Evolutionary conservation across 2,797 vertebrate species (phyloP).

Genomic region (Sylvilagus floridanus): DNA sequence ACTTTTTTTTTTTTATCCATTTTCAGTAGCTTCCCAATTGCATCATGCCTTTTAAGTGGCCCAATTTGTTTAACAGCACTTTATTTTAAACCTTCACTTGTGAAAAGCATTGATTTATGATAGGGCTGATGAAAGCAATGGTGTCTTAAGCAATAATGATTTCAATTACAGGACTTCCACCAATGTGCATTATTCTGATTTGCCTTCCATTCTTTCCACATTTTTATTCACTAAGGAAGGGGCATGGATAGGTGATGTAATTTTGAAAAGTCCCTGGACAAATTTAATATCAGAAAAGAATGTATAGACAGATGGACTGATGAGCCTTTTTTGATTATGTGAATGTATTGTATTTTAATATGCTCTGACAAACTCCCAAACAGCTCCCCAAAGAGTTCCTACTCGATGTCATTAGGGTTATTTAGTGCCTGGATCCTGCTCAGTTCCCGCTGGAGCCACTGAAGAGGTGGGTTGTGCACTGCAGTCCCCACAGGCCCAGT

Average conservation of each 20-base stretch:
- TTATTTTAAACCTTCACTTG: constrained; percentile 79
- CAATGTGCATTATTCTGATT: constrained; percentile 75
- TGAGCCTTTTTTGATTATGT: constrained; percentile 71
- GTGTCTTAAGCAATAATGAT: constrained; percentile 80
- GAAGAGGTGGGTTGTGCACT: constrained; percentile 47
- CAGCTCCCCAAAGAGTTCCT: constrained; percentile 71
- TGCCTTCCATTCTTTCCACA: constrained; percentile 67
- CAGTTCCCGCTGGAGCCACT: constrained; percentile 66
- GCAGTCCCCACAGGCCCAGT: constrained; percentile 47
- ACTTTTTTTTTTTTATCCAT: constrained; percentile 75
- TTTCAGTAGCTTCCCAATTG: constrained; percentile 73
- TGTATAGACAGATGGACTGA: constrained; percentile 75
- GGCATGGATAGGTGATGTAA: constrained; percentile 67
- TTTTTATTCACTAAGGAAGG: constrained; percentile 77
- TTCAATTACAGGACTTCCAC: constrained; percentile 74
- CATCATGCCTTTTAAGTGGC: constrained; percentile 80
- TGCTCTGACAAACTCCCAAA: constrained; percentile 79
- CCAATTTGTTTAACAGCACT: constrained; percentile 75
- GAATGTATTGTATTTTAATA: constrained; percentile 81
- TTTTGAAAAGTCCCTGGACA: constrained; percentile 81
- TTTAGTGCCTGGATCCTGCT: constrained; percentile 76
- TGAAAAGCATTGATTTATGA: constrained; percentile 79
- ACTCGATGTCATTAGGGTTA: constrained; percentile 77
- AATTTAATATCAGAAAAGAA: constrained; percentile 82
- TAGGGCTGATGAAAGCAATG: constrained; percentile 75